Evolutionary conservation across 2,888 invertebrate genomes (phyloP).

Genomic region (Miltochrista miniata): DNA sequence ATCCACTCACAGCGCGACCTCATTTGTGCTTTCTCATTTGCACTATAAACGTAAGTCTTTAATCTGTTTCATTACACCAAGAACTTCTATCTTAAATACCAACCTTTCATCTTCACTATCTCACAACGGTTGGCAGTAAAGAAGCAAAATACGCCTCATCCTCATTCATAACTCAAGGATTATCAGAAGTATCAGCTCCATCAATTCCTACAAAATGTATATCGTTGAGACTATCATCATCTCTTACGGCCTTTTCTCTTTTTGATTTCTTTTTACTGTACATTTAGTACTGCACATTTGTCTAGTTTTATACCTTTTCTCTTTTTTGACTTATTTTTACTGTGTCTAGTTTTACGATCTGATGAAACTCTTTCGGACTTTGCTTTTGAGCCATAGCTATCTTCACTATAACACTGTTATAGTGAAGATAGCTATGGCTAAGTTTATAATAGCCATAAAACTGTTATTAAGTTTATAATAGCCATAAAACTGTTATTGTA

Average conservation of each 20-base stretch:
- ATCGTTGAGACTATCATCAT: slow-evolving; percentile 18
- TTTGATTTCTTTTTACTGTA: slow-evolving; percentile 24
- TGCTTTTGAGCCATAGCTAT: slow-evolving; percentile 30
- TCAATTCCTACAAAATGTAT: slow-evolving; percentile 58
- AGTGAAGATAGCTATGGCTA: too few species aligned
- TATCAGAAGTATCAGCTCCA: slow-evolving; percentile 52
- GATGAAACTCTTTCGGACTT: slow-evolving; percentile 35
- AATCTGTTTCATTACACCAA: slow-evolving; percentile 68
- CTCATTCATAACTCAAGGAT: slow-evolving; percentile 74
- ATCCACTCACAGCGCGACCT: too few species aligned
- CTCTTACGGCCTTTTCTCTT: slow-evolving; percentile 5
- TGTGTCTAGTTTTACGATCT: too few species aligned
- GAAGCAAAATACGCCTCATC: slow-evolving; percentile 79
- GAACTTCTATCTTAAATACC: slow-evolving; percentile 71
- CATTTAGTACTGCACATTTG: background rate
- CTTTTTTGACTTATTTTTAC: too few species aligned
- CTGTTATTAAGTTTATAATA: too few species aligned
- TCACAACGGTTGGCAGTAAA: slow-evolving; percentile 67
- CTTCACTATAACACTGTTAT: slow-evolving; percentile 16
- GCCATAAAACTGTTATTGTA: too few species aligned
- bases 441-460: too few species aligned
- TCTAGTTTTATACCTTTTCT: too few species aligned
- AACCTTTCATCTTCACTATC: slow-evolving; percentile 69
- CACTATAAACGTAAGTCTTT: slow-evolving; percentile 61
- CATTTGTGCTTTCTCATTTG: too few species aligned